Evolutionary conservation across 2,113 vertebrate species (phyloP).

Genomic region (Tachysurus vachellii): DNA sequence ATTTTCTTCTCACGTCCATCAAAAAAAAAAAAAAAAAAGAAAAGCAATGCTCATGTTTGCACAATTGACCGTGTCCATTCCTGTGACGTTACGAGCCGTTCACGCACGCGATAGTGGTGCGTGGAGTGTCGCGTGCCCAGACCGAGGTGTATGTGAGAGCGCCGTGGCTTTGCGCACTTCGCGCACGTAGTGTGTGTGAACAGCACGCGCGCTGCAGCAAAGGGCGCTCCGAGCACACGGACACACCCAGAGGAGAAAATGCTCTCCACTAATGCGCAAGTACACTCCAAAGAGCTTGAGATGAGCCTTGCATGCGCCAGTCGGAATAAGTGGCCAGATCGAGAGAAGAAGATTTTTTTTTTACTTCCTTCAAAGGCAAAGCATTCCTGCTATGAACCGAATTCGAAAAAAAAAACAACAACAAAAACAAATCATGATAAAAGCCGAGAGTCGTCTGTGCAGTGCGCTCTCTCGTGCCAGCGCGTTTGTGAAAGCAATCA

Average conservation of each 20-base stretch:
- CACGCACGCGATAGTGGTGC: not conserved
- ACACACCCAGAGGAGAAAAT: conserved; percentile 66
- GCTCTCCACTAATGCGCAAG: conserved; percentile 60
- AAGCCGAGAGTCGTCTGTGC: conserved; percentile 58
- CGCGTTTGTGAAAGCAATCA: conserved; percentile 62
- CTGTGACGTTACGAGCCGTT: conserved; percentile 6
- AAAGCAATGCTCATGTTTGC: not conserved
- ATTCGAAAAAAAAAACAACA: conserved; percentile 47
- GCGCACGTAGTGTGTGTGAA: conserved; percentile 56
- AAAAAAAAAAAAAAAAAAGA: not conserved
- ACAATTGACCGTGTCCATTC: not conserved
- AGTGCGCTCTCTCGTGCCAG: conserved; percentile 61
- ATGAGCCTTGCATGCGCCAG: conserved; percentile 49
- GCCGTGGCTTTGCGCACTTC: conserved; percentile 54
- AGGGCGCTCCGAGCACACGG: conserved; percentile 49
- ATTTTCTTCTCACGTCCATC: not conserved
- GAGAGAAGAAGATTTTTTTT: conserved; percentile 54
- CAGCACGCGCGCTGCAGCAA: conserved; percentile 50
- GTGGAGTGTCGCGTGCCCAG: conserved; percentile 40
- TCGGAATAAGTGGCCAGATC: conserved; percentile 50
- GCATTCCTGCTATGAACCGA: conserved; percentile 53
- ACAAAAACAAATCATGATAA: conserved; percentile 52
- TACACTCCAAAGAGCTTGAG: conserved; percentile 57
- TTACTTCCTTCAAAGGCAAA: conserved; percentile 50
- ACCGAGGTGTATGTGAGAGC: conserved; percentile 37